phyloP scores from a whole-genome alignment of 2,113 vertebrate species.

The Pseudopipra pipra region DNA sequence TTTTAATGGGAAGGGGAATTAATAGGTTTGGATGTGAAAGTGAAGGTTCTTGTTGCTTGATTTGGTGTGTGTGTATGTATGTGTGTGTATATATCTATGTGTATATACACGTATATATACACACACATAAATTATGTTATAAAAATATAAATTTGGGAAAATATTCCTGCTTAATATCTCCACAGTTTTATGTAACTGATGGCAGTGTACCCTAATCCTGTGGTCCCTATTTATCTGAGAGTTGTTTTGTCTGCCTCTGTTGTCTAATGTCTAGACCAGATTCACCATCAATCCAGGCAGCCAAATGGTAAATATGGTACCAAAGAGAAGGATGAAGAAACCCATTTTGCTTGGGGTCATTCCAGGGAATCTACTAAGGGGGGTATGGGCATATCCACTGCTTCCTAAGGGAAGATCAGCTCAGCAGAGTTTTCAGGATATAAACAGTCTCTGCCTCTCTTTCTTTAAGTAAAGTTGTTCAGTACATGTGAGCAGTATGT shows the following conservation, averaged over 20 bases:
- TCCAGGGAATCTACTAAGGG: neutral
- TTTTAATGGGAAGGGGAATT: neutral
- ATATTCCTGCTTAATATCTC: neutral
- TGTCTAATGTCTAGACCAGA: neutral
- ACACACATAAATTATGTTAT: neutral
- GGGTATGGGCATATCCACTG: neutral
- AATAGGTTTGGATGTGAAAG: neutral
- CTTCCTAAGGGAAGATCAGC: neutral
- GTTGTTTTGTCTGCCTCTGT: neutral
- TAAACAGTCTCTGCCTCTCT: neutral
- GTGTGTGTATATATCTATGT: neutral
- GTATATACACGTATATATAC: neutral
- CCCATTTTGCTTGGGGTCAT: neutral
- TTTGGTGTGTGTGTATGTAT: neutral
- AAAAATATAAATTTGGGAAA: neutral
- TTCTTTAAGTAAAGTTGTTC: neutral
- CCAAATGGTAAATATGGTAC: neutral
- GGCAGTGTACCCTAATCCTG: neutral
- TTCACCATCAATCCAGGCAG: neutral
- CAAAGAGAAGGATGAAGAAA: neutral
- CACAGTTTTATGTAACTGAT: neutral
- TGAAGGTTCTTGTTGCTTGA: neutral
- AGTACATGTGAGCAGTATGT: neutral
- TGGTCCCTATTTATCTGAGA: neutral
- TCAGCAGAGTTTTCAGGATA: neutral